Evolutionary conservation across 2,888 invertebrate species (phyloP), one percentile per base, ranked within the genome.

Genomic region (Galeopsomyia nigrocyanea): DNA sequence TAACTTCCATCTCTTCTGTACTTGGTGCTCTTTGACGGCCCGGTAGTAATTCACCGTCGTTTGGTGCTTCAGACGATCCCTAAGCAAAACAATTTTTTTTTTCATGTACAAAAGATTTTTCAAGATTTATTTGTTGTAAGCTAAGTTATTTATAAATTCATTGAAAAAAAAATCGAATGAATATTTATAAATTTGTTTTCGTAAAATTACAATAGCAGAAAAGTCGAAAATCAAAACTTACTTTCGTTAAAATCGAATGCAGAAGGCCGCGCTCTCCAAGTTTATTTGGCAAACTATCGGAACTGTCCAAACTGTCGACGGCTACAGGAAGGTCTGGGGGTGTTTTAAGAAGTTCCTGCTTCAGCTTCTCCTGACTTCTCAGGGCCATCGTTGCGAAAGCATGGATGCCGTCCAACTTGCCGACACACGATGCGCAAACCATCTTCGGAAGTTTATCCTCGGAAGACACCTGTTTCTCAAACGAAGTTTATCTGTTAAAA

Each of bases 381-480:
- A 89, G 87, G 58, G 92, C 91, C 87, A 89, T 90, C 66, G 90
- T 90, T 74, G 92, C 91, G 82, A 93, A 93, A 70, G 90, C 89
- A 83, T 92, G 91, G 68, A 92, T 90, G 61, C 88, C 89, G 80
- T 92, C 91, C 77, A 93, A 82, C 86, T 90, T 91, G 65, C 89
- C 89, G 77, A 90, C 90, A 80, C 92, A 93, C 76, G 88, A 88
- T 68, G 89, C 87, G 81, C 93, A 93, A 78, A 93, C 90, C 87
- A 91, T 90, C 87, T 92, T 92, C 9, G 92, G 91, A 76, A 92
- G 86, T 79, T 88, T 90, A 82, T 93, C 92, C 82, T 92, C 90
- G 79, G 89, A 87, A 65, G 90, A 89, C 71, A 92, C 89, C 93
- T 93, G 83, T 64, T 82, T 56, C 22, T 13, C 39, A 39, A 13